These are phyloP conservation scores for Neogobius melanostomus DNA, from an alignment of 2,113 vertebrate genomes.

Conservation along the genomic window DNA sequence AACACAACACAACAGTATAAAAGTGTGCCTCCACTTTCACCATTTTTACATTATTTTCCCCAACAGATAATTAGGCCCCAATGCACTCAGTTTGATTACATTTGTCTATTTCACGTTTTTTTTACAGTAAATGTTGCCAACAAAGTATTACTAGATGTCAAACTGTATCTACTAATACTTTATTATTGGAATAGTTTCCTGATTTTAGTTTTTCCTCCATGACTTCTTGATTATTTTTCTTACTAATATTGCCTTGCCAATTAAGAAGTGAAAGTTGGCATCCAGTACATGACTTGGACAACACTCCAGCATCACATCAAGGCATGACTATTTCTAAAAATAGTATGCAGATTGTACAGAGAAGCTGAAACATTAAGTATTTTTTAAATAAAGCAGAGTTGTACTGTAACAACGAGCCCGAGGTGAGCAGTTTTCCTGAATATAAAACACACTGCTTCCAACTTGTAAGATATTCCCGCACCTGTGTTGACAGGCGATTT, in stretches of 20 bases:
- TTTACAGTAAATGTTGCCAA: not conserved
- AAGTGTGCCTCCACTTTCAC: not conserved
- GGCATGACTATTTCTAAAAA: constrained; percentile 51
- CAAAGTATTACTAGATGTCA: not conserved
- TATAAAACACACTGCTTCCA: constrained; percentile 1
- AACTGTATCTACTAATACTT: not conserved
- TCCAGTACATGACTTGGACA: constrained; percentile 28
- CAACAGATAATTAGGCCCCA: not conserved
- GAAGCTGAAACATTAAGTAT: constrained; percentile 23
- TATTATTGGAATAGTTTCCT: no score
- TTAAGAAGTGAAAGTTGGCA: not conserved
- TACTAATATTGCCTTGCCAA: not conserved
- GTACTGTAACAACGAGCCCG: not conserved
- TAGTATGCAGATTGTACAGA: constrained; percentile 53
- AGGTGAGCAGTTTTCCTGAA: not conserved
- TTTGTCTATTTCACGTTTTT: not conserved
- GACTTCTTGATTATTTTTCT: constrained; percentile 13
- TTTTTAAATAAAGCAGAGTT: constrained; percentile 17
- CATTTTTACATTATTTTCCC: not conserved
- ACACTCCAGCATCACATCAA: constrained; percentile 50
- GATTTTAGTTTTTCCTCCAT: no score
- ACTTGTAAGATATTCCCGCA: constrained; percentile 14
- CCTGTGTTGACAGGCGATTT: constrained; percentile 7
- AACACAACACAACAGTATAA: not conserved
- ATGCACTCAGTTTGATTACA: not conserved